Conservation (phyloP, 2,888 invertebrate species). For the Hoplodrina blanda region DNA sequence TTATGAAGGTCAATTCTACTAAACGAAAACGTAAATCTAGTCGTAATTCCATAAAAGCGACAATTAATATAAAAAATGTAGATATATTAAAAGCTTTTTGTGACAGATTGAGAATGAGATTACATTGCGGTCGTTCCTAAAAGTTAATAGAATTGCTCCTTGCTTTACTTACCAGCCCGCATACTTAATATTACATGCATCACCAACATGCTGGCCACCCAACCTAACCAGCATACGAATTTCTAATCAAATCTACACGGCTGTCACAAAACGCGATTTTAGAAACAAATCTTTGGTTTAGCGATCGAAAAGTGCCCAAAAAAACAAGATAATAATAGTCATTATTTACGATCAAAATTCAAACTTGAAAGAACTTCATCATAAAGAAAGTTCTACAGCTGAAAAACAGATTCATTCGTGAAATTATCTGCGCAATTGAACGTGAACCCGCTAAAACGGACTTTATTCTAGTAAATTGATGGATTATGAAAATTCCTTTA, state of each 20-base stretch:
- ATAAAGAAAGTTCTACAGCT: slow-evolving; percentile 30
- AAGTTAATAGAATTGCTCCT: too few relatives aligned
- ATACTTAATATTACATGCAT: too few relatives aligned
- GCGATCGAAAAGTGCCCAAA: background rate
- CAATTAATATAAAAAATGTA: too few relatives aligned
- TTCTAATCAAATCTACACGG: background rate
- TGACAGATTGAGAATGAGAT: too few relatives aligned
- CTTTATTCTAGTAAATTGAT: slow-evolving; percentile 73
- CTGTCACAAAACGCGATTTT: background rate
- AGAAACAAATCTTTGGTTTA: background rate
- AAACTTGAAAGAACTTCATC: slow-evolving; percentile 19
- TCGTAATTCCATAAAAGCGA: too few relatives aligned
- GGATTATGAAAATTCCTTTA: slow-evolving; percentile 87
- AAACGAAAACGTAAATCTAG: too few relatives aligned
- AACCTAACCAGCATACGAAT: too few relatives aligned
- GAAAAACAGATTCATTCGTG: slow-evolving; percentile 60
- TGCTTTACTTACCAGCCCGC: too few relatives aligned
- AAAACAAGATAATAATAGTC: slow-evolving; percentile 15
- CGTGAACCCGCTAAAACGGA: slow-evolving; percentile 63
- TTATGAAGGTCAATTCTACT: too few relatives aligned
- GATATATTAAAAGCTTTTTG: too few relatives aligned
- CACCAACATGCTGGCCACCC: too few relatives aligned
- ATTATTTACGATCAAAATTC: slow-evolving; percentile 28
- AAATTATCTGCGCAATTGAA: slow-evolving; percentile 63
- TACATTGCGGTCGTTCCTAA: too few relatives aligned